These are phyloP conservation scores for Anagrus nilaparvatae DNA, from an alignment of 1,140 invertebrate genomes.

Conservation along the genomic window DNA sequence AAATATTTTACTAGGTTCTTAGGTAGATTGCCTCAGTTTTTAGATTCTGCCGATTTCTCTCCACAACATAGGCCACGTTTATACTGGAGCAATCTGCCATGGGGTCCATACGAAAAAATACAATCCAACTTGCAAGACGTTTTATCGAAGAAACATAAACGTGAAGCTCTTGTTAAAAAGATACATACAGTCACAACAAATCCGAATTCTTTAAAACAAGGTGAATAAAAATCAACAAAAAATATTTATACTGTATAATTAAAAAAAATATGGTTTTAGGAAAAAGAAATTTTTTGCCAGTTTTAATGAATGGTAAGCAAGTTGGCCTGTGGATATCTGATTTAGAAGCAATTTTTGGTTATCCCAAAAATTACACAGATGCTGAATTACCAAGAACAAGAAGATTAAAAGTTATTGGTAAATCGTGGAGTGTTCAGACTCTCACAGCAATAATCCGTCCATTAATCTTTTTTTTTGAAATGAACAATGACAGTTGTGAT, in stretches of 20 bases:
- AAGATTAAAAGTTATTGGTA: conserved; percentile 46
- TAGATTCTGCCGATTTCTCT: conserved; percentile 50
- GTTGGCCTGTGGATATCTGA: conserved; percentile 49
- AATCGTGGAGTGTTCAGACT: conserved; percentile 35
- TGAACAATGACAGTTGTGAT: too few species aligned
- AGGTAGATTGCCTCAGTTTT: conserved; percentile 41
- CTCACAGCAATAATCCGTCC: conserved; percentile 27
- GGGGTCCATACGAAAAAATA: conserved; percentile 19
- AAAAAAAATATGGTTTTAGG: too few species aligned
- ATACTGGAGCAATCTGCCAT: conserved; percentile 53
- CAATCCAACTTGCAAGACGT: conserved; percentile 26
- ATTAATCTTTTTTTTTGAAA: too few species aligned
- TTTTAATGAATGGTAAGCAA: conserved; percentile 41
- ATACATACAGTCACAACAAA: conserved; percentile 47
- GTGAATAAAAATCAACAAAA: too few species aligned
- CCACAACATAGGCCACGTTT: conserved; percentile 44
- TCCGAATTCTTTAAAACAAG: conserved; percentile 41
- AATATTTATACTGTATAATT: too few species aligned
- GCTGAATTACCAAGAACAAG: conserved; percentile 39
- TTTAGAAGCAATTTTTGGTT: conserved; percentile 51
- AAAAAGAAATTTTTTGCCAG: conserved; percentile 35
- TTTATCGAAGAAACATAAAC: conserved; percentile 29
- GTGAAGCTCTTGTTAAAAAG: conserved; percentile 40
- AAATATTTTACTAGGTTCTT: conserved; percentile 35
- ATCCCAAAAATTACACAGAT: conserved; percentile 51